Evolutionary conservation across 2,797 vertebrate species (phyloP).

Genomic region (Strix occidentalis): DNA sequence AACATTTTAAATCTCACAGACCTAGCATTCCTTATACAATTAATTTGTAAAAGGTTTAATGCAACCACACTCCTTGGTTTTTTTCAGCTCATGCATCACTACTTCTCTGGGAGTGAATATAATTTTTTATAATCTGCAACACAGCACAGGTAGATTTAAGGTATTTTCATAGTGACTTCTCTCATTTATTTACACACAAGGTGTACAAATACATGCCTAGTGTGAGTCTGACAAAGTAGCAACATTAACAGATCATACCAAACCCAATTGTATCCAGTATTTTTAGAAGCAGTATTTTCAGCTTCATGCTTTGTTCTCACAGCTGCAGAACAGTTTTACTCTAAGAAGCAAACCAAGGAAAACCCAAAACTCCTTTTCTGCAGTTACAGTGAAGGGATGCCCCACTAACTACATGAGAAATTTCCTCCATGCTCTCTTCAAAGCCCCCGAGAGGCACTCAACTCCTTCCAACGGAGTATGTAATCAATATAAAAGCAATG

Average conservation of each 20-base stretch:
- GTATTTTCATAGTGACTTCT: not conserved
- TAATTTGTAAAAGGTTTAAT: not conserved
- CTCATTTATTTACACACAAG: not conserved
- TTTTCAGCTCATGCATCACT: not conserved
- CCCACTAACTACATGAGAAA: fast-evolving
- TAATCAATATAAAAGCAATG: not conserved
- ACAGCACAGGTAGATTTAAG: not conserved
- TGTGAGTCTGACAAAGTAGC: not conserved
- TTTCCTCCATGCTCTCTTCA: not conserved
- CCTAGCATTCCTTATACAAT: not conserved
- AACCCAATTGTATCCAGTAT: fast-evolving
- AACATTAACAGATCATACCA: not conserved
- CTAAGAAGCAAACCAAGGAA: not conserved
- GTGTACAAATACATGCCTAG: not conserved
- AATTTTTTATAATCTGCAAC: not conserved
- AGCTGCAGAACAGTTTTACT: not conserved
- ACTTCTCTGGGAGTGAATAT: not conserved
- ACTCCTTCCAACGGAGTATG: not conserved
- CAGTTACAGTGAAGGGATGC: not conserved
- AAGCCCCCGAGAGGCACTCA: not conserved
- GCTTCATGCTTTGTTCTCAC: not conserved
- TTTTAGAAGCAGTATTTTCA: not conserved
- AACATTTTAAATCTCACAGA: not conserved
- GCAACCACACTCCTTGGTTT: not conserved
- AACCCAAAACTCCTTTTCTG: not conserved